Evolutionary conservation across 2,797 vertebrate genomes (phyloP).

Genomic region (Lateolabrax maculatus): DNA sequence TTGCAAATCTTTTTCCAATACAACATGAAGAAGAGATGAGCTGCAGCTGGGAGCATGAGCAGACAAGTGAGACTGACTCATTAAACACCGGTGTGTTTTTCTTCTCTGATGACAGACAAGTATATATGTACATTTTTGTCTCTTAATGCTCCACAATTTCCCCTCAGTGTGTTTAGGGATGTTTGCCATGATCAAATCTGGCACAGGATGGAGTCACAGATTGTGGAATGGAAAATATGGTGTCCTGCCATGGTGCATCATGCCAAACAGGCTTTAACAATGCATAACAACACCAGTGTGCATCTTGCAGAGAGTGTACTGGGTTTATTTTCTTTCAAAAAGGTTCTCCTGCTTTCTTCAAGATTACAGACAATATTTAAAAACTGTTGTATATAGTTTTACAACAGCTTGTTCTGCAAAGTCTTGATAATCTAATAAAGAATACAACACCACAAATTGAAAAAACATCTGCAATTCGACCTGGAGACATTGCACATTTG

Average conservation of each 20-base stretch:
- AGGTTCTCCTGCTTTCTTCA: neutral
- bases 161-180: slow-evolving; percentile 1
- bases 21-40: slow-evolving; percentile 27
- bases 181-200: slow-evolving; percentile 53
- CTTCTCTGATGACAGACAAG: slow-evolving; percentile 44
- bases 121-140: slow-evolving; percentile 12
- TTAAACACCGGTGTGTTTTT: slow-evolving; percentile 31
- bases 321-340: slow-evolving; percentile 14
- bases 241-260: slow-evolving; percentile 21
- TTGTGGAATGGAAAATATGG: slow-evolving; percentile 63
- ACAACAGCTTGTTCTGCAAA: slow-evolving; percentile 14
- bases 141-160: slow-evolving; percentile 20
- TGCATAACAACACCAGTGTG: slow-evolving; percentile 33
- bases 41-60: slow-evolving; percentile 53
- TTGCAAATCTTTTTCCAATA: slow-evolving; percentile 54
- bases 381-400: neutral
- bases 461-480: slow-evolving; percentile 10
- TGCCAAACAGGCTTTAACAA: slow-evolving; percentile 60
- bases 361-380: neutral
- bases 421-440: neutral
- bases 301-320: slow-evolving; percentile 18
- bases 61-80: slow-evolving; percentile 65
- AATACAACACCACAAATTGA: neutral
- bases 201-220: slow-evolving; percentile 33
- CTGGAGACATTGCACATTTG: slow-evolving; percentile 23